Evolutionary conservation across 92 coral and sea anemone genomes (phyloP), one percentile per base, ranked within the genome.

Genomic region (Bergia sp.): DNA sequence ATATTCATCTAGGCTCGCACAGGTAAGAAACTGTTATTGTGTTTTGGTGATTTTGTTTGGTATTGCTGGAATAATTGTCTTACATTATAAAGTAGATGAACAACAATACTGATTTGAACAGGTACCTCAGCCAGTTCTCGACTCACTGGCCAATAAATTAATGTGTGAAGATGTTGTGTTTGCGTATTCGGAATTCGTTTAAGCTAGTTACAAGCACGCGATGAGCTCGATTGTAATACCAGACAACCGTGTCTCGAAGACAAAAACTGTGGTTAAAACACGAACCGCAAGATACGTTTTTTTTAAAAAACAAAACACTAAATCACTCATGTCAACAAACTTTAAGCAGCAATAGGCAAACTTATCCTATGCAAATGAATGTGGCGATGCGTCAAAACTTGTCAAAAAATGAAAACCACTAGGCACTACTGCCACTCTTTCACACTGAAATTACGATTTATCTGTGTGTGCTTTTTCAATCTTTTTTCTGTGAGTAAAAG

Each of bases 1-100:
- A 0, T 97, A 96, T 49, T 94, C 98, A 5, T 96, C 98, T 13
- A 73, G 92, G 0, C 89, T 93, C 36, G 99, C 99, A 1, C 98
- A 97, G 99, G 99, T 97, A 85, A 44, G 91, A 79, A 18, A 37
- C 5, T 79, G 29, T 40, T 18, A 29, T n/a, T 42, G 29, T 55
- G 58, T 40, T 75, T 76, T 37, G n/a, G 73, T 73, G n/a, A n/a
- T 39, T 69, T 41, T 53, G 21, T 50, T 82, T 53, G 71, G 20
- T 82, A 49, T 83, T 71, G 77, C 61, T 23, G n/a, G 57, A 13
- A 36, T 71, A 50, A 71, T 12, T 84, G 40, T 45, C 36, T 57
- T 49, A 80, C 44, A 80, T 16, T 80, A 80, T 55, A 11, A n/a
- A 18, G 29, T 15, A 5, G 72, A 37, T 29, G 69, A 53, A 16